Conservation (phyloP, 1,140 invertebrate species). For the Apis cerana region DNA sequence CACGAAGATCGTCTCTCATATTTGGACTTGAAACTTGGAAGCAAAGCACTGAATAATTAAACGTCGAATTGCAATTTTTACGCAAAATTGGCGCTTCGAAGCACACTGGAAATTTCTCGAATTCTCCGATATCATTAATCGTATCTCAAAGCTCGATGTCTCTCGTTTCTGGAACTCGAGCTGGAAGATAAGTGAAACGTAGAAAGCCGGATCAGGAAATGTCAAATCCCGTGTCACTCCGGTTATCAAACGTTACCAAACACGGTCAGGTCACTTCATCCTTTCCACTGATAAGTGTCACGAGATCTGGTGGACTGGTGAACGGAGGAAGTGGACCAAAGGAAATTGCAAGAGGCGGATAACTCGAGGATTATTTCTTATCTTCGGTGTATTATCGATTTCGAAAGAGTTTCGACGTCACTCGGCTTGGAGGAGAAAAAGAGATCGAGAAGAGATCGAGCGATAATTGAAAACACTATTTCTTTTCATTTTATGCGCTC, state of each 20-base stretch:
- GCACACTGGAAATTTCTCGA: neutral
- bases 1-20: too few relatives aligned
- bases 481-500: neutral
- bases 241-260: conserved; percentile 22
- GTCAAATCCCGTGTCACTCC: neutral
- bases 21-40: too few relatives aligned
- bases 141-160: neutral
- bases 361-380: conserved; percentile 17
- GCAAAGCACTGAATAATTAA: too few relatives aligned
- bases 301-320: neutral
- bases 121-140: neutral
- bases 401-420: neutral
- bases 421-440: neutral
- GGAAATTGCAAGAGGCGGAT: conserved; percentile 6
- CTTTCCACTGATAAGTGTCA: conserved; percentile 32
- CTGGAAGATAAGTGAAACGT: conserved; percentile 12
- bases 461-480: neutral
- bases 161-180: neutral
- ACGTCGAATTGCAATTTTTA: too few relatives aligned
- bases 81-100: too few relatives aligned
- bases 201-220: conserved; percentile 37
- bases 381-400: neutral
- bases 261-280: conserved; percentile 11
- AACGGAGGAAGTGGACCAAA: conserved; percentile 6
- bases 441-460: neutral